Base-by-base conservation (phyloP, 2,113 vertebrate genomes). In the Lepus americanus region DNA sequence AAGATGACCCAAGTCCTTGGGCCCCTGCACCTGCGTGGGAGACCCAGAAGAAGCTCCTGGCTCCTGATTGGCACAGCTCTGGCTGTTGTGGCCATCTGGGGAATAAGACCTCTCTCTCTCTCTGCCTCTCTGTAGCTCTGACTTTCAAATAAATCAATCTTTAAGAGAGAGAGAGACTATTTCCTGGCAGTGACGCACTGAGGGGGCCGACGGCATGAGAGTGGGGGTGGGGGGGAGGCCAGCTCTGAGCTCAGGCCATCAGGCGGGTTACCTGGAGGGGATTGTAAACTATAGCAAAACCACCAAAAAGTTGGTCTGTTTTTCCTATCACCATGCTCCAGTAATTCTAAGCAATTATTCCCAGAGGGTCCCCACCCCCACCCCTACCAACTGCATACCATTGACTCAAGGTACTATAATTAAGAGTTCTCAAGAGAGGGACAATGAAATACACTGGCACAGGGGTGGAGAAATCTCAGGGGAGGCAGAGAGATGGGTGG, bases 311-410 rank as follows among this genome's bases (percentile, higher is more conserved):
- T 76, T 33, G 61, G 33, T 61, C n/a, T 77, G 25, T 63, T 94
- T 91, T 91, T 77, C 78, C 89, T 82, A 74, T 29, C 39, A 23
- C 27, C 69, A 29, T 53, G 31, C 36, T 72, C 59, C 49, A 87
- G 22, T 67, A 31, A 95, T 76, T 76, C 80, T 74, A 89, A 91
- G 59, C 92, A 93, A 72, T 93, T 83, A 44, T 22, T 93, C 55
- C 51, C 89, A 29, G 69, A 59, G 55, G 55, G 14, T 59, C 55
- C 14, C 55, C 16, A 20, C 20, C 11, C 33, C 31, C 14, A 20
- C 17, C 25, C 53, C 27, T 44, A 7, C 44, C 13, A 83, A 23
- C 51, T 17, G 70, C 23, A 33, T n/a, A 53, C 70, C 73, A 78
- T 0, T 86, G 86, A 92, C 36, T 91, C 72, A 44, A 93, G 86